Evolutionary conservation across 1,140 invertebrate species (phyloP).

Genomic region (Ladona fulva): DNA sequence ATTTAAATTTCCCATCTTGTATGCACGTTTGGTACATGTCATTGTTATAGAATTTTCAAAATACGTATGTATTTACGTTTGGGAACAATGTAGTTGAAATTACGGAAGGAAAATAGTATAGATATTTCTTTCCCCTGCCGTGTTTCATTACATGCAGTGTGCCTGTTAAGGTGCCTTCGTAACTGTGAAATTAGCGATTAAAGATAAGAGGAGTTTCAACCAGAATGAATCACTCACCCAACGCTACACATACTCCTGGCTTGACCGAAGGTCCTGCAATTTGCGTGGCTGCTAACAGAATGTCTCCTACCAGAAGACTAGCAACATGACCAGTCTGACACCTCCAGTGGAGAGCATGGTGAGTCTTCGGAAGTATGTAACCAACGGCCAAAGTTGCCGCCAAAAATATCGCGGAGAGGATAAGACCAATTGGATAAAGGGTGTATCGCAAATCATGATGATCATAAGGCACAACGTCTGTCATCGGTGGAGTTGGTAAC

Average conservation of each 20-base stretch:
- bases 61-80: too few species aligned
- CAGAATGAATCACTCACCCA: conserved; percentile 46
- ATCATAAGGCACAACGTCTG: neutral
- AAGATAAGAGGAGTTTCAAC: too few species aligned
- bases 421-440: conserved; percentile 61
- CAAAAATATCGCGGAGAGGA: conserved; percentile 66
- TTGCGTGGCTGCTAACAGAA: conserved; percentile 64
- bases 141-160: too few species aligned
- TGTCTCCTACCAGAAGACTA: conserved; percentile 65
- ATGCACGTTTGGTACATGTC: too few species aligned
- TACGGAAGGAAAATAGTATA: too few species aligned
- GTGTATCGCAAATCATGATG: conserved; percentile 41
- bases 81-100: too few species aligned
- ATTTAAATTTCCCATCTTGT: too few species aligned
- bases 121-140: too few species aligned
- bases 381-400: conserved; percentile 64
- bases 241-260: conserved; percentile 46
- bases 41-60: too few species aligned
- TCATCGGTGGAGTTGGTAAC: neutral
- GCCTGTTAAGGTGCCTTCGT: too few species aligned
- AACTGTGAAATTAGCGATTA: too few species aligned
- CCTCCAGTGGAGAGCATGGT: conserved; percentile 74
- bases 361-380: conserved; percentile 62
- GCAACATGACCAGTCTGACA: conserved; percentile 75
- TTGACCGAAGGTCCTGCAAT: conserved; percentile 46